phyloP scores from a whole-genome alignment of 2,888 invertebrate species.

The Dugesia japonica region DNA sequence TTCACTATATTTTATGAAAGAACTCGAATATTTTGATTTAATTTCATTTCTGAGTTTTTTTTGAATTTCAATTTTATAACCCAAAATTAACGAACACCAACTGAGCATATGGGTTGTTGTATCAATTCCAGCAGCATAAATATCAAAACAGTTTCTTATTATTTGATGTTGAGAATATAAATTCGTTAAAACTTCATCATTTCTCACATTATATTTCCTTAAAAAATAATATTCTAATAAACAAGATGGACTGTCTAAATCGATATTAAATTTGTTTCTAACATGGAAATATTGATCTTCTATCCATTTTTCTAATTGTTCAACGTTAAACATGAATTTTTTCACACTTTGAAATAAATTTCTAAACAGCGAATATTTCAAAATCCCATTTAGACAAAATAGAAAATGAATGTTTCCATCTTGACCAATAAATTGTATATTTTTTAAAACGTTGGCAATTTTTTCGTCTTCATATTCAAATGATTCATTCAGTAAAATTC shows the following conservation, averaged over 20 bases:
- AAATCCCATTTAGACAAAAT: background rate
- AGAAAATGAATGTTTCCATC: background rate
- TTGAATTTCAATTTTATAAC: constrained; percentile 7
- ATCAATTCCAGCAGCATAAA: constrained; percentile 27
- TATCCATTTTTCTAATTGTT: background rate
- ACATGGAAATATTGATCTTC: background rate
- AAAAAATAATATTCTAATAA: background rate
- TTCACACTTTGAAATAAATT: background rate
- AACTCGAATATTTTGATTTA: background rate
- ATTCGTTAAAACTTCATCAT: background rate
- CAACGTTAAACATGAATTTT: background rate
- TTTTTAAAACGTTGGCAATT: background rate
- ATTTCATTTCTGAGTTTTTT: background rate
- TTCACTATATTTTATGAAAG: background rate
- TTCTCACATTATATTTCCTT: background rate
- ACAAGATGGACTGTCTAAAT: background rate
- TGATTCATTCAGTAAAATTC: background rate
- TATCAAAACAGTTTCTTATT: constrained; percentile 26
- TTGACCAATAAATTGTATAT: background rate
- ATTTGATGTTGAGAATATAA: background rate
- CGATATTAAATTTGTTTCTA: background rate
- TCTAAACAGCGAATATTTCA: background rate
- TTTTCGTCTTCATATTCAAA: background rate
- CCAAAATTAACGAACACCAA: constrained; percentile 17
- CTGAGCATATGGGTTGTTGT: constrained; percentile 24